Conservation (phyloP, 2,888 invertebrate species). For the Euclidia mi region DNA sequence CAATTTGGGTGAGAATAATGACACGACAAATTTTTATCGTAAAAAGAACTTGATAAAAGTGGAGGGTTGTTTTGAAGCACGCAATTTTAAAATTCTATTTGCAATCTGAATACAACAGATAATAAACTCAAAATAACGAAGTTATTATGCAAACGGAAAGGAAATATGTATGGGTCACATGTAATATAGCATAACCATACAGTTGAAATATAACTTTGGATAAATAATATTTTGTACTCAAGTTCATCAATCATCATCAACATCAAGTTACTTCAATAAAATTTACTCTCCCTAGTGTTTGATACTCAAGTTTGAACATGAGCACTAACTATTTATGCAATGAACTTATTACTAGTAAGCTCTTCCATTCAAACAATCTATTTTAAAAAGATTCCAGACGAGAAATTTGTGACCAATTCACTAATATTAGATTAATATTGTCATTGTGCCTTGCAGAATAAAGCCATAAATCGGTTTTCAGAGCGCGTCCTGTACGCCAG, state of each 20-base stretch:
- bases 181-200: too few relatives aligned
- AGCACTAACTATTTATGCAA: too few relatives aligned
- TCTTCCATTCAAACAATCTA: too few relatives aligned
- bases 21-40: conserved; percentile 9
- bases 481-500: conserved; percentile 91
- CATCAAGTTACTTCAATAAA: too few relatives aligned
- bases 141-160: conserved; percentile 3
- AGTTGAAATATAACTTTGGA: too few relatives aligned
- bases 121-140: background rate
- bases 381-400: too few relatives aligned
- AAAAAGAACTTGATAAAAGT: conserved; percentile 6
- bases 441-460: conserved; percentile 36
- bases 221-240: too few relatives aligned
- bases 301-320: too few relatives aligned
- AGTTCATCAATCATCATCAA: too few relatives aligned
- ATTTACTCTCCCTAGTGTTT: too few relatives aligned
- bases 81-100: conserved; percentile 2
- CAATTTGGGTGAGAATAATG: conserved; percentile 9
- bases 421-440: conserved; percentile 29
- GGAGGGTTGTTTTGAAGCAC: background rate
- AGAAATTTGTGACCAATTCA: conserved; percentile 8
- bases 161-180: too few relatives aligned
- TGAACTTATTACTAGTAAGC: too few relatives aligned
- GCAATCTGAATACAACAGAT: background rate
- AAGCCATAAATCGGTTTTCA: conserved; percentile 73